Conservation (phyloP, 2,888 invertebrate genomes). For the Mechanitis mazaeus region DNA sequence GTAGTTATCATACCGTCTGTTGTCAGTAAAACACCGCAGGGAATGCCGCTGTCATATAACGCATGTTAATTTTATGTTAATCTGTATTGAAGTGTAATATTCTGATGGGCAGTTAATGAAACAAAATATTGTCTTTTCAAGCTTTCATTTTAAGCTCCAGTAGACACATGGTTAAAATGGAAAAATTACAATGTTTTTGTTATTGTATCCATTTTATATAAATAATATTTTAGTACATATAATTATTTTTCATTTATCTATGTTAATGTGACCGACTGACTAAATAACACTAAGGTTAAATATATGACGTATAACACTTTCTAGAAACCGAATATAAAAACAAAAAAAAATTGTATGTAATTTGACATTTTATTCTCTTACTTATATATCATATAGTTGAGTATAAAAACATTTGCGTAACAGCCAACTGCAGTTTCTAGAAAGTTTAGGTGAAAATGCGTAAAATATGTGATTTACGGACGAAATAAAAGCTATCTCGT, state of each 20-base stretch:
- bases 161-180: too few species aligned
- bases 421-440: constrained; percentile 1
- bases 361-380: constrained; percentile 7
- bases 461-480: constrained; percentile 12
- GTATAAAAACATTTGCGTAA: not conserved
- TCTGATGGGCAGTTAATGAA: constrained; percentile 12
- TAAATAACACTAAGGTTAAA: too few species aligned
- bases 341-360: too few species aligned
- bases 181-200: too few species aligned
- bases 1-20: not conserved
- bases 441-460: constrained; percentile 14
- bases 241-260: too few species aligned
- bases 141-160: not conserved
- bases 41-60: constrained; percentile 5
- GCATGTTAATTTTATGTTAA: constrained; percentile 14
- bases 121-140: constrained; percentile 18
- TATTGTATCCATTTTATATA: too few species aligned
- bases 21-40: constrained; percentile 3
- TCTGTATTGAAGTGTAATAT: constrained; percentile 17
- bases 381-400: not conserved
- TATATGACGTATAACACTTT: too few species aligned
- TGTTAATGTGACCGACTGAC: not conserved
- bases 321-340: too few species aligned
- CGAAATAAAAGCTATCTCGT: constrained; percentile 12
- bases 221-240: too few species aligned